Evolutionary conservation across 2,797 vertebrate species (phyloP), one percentile per base, ranked within the genome.

Genomic region (Ptychadena robeensis): DNA sequence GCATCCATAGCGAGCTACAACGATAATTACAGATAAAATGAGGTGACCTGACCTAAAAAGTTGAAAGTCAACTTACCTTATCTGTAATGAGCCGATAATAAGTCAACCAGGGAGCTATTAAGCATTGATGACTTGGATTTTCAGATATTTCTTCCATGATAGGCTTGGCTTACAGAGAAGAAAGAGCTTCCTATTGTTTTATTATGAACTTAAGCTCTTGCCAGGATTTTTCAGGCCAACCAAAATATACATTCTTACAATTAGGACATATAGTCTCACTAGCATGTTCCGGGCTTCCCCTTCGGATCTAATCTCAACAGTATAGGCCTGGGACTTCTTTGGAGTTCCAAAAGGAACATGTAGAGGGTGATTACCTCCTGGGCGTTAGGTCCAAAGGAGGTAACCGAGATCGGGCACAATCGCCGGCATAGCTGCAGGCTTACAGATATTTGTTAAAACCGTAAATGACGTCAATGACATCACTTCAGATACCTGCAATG

Each of bases 1-100:
- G 59, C 59, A 9, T 61, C 59, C 27, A 61, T 27, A 28, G 27
- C 59, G 11, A 28, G 28, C 59, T 61, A 4, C n/a, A 61, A 61
- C 11, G 59, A 61, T 61, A 61, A 61, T 28, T 53, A 61, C 8
- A 61, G 59, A 61, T 61, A 27, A 61, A 61, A 0, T 25, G 27
- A 61, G 59, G 59, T 28, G 59, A 61, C 59, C 59, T 61, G 59
- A 61, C 59, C 59, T 61, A 25, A 61, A 61, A 61, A 61, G 59
- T 28, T 61, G 27, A 61, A 61, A 28, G 59, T 61, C 59, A 61
- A 61, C 59, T 12, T 61, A 61, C 59, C n/a, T 61, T 61, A 61
- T 61, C 59, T 61, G 59, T 53, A 53, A 22, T 53, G 44, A 53
- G 59, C 25, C 2, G n/a, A 61, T 27, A 61, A 61, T 27, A 61